Percentiles rank a stretch among this genome's conserved stretches.
Conservation (phyloP, 2,113 vertebrate species). For the Limanda limanda region DNA sequence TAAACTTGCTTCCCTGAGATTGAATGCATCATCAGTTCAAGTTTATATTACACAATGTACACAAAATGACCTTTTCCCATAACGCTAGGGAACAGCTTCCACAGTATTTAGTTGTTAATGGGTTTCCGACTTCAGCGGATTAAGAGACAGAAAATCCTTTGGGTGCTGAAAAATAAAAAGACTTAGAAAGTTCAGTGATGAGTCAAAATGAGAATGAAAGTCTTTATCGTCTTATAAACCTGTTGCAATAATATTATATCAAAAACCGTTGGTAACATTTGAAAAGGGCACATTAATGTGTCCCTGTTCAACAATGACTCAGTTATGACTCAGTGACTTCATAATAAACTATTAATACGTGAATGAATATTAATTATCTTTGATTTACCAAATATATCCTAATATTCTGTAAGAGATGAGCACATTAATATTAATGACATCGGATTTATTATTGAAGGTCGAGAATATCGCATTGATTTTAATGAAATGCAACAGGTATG, state of each 20-base stretch:
- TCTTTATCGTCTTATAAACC: background rate
- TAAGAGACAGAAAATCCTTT: background rate
- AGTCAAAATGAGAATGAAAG: background rate
- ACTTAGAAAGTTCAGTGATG: background rate
- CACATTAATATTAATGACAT: background rate
- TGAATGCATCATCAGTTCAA: background rate
- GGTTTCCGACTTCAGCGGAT: background rate
- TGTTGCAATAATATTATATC: background rate
- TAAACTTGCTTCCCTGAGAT: background rate
- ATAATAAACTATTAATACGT: background rate
- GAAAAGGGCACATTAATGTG: background rate
- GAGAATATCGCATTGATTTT: background rate
- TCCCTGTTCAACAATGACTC: background rate
- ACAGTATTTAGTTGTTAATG: background rate
- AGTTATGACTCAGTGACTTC: background rate
- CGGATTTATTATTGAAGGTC: background rate
- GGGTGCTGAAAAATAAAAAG: background rate
- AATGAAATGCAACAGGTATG: background rate
- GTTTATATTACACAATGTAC: background rate
- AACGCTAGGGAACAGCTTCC: background rate
- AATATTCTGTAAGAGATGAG: background rate
- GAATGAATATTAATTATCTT: conserved; percentile 3
- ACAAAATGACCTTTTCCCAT: background rate
- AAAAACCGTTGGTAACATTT: background rate
- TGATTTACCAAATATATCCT: background rate